Evolutionary conservation across 2,888 invertebrate genomes (phyloP).

Genomic region (Dromius quadrimaculatus): DNA sequence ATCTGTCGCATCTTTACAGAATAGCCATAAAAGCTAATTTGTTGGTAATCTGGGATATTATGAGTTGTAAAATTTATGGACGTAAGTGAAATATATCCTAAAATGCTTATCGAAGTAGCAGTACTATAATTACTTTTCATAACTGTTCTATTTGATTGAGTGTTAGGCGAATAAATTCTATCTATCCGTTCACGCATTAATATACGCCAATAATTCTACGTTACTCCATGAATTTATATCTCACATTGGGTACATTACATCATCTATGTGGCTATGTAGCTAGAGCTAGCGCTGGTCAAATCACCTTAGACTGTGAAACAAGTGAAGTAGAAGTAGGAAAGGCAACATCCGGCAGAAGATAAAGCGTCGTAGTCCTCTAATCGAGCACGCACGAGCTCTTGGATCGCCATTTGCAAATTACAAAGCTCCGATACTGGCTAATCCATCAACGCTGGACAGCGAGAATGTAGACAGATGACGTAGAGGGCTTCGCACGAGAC

Average conservation of each 20-base stretch:
- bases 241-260: background rate
- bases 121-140: slow-evolving; percentile 27
- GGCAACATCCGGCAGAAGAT: slow-evolving; percentile 39
- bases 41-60: no score
- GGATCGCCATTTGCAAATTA: slow-evolving; percentile 25
- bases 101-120: slow-evolving; percentile 16
- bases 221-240: slow-evolving; percentile 1
- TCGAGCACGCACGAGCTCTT: slow-evolving; percentile 28
- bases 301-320: background rate
- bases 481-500: background rate
- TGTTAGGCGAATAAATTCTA: slow-evolving; percentile 1
- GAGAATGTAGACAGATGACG: slow-evolving; percentile 14
- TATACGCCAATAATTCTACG: background rate
- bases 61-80: no score
- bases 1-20: no score
- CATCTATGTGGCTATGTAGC: no score
- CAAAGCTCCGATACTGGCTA: slow-evolving; percentile 32
- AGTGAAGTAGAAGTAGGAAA: background rate
- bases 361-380: slow-evolving; percentile 3
- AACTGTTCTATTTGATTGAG: slow-evolving; percentile 5
- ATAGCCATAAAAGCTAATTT: no score
- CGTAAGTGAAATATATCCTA: no score
- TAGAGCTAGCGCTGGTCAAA: background rate
- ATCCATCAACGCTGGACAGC: slow-evolving; percentile 28
- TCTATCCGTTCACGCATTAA: slow-evolving; percentile 1